phyloP scores from a whole-genome alignment of 2,888 invertebrate genomes.

The Syrphus vitripennis region DNA sequence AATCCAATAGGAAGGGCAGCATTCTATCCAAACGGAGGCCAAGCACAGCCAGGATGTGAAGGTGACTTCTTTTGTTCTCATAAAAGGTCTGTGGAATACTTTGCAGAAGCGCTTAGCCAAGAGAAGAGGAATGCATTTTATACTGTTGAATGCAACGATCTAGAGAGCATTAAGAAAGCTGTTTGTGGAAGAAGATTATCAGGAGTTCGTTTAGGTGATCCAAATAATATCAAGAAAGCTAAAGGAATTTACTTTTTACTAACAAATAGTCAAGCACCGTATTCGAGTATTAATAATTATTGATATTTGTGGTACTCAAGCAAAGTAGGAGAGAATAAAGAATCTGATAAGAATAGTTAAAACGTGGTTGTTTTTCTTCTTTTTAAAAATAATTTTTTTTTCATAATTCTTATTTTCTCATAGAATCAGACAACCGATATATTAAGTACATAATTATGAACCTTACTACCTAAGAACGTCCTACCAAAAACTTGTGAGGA shows the following conservation, averaged over 20 bases:
- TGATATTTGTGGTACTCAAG: neutral
- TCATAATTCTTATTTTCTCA: too few species aligned
- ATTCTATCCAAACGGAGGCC: constrained; percentile 82
- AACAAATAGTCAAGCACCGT: constrained; percentile 27
- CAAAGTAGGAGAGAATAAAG: neutral
- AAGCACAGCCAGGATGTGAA: constrained; percentile 81
- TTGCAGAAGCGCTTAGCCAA: constrained; percentile 77
- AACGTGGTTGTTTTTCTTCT: neutral
- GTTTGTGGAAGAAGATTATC: neutral
- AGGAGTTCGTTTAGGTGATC: constrained; percentile 34
- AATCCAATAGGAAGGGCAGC: constrained; percentile 78
- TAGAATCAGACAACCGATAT: too few species aligned
- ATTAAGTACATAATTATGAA: too few species aligned
- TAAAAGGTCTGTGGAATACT: constrained; percentile 77
- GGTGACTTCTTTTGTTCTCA: constrained; percentile 77
- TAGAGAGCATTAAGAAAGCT: constrained; percentile 13
- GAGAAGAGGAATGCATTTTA: constrained; percentile 14
- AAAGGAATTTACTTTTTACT: constrained; percentile 17
- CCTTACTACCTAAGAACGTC: too few species aligned
- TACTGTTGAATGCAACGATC: constrained; percentile 15
- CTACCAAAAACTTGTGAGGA: too few species aligned
- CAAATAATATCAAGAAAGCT: constrained; percentile 7
- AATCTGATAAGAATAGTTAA: neutral
- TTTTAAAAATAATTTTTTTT: too few species aligned
- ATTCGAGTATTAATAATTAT: neutral